A percentile compares a stretch with the other conserved stretches of the same genome.
phyloP scores from a whole-genome alignment of 1,140 invertebrate genomes.

The Geopemphigus sp. region DNA sequence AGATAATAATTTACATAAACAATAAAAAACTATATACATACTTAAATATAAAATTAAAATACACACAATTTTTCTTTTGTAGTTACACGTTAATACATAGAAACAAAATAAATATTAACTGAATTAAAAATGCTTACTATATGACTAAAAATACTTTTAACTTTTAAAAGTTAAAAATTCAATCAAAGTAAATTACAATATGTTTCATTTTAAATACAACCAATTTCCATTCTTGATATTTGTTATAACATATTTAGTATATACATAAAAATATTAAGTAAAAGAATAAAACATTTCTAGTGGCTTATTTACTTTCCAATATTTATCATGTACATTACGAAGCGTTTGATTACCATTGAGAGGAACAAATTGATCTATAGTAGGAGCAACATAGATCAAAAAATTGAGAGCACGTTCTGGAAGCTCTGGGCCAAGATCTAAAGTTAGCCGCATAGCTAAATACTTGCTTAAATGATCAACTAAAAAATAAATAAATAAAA shows the following conservation, averaged over 20 bases:
- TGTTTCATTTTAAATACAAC: neutral
- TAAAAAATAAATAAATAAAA: conserved; percentile 56
- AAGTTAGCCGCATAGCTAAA: conserved; percentile 85
- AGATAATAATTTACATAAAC: no score
- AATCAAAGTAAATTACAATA: neutral
- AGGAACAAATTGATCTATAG: conserved; percentile 76
- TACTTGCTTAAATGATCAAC: conserved; percentile 96
- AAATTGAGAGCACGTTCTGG: conserved; percentile 71
- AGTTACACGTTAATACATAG: no score
- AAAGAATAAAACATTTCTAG: conserved; percentile 91
- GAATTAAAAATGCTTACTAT: neutral
- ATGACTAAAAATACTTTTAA: neutral
- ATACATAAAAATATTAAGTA: conserved; percentile 50
- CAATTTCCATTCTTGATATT: neutral
- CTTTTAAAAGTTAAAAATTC: no score
- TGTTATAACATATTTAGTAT: neutral
- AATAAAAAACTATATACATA: no score
- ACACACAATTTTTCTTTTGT: no score
- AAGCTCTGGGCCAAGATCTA: conserved; percentile 77
- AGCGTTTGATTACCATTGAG: conserved; percentile 84
- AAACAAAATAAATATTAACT: no score
- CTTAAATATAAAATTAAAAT: no score
- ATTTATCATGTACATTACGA: conserved; percentile 89
- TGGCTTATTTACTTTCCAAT: conserved; percentile 89
- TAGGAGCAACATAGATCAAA: conserved; percentile 85